A percentile compares a stretch with the other conserved stretches of the same genome.
These are phyloP conservation scores for Echinarachnius parma DNA, from an alignment of 53 echinoderm and acorn worm species.

Conservation along the genomic window DNA sequence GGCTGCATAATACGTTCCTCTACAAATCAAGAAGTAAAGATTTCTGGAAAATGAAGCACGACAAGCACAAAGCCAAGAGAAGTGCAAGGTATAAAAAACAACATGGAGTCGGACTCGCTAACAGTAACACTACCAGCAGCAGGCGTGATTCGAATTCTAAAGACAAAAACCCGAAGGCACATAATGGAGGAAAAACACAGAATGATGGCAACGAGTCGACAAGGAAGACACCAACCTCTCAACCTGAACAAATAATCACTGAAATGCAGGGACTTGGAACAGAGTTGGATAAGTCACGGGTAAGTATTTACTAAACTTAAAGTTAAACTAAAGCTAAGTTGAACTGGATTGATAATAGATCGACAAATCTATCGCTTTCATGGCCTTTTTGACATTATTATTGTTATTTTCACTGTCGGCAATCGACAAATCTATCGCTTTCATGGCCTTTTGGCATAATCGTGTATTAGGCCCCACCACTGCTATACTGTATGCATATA, in stretches of 20 bases:
- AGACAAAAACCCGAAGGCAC: neutral
- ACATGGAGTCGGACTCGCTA: neutral
- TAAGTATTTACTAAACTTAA: too few species aligned
- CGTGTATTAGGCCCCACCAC: too few species aligned
- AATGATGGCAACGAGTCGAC: neutral
- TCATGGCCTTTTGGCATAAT: too few species aligned
- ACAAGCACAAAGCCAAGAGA: conserved; percentile 25
- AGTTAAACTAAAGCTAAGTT: too few species aligned
- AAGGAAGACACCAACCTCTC: neutral
- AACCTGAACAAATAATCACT: neutral
- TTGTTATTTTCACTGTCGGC: too few species aligned
- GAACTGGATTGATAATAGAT: too few species aligned
- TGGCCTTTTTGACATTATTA: too few species aligned
- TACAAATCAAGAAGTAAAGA: neutral
- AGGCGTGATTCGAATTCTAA: neutral
- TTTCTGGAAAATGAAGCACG: conserved; percentile 3
- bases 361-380: too few species aligned
- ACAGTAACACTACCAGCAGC: neutral
- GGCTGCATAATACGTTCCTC: too few species aligned
- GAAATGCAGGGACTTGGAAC: neutral
- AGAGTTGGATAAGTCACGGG: too few species aligned
- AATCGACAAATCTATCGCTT: too few species aligned
- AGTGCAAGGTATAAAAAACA: conserved; percentile 10
- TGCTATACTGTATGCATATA: too few species aligned
- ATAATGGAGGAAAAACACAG: neutral